A percentile compares a stretch with the other conserved stretches of the same genome.
These are phyloP conservation scores for Hemithea aestivaria DNA, from an alignment of 2,888 invertebrate species.

Conservation along the genomic window DNA sequence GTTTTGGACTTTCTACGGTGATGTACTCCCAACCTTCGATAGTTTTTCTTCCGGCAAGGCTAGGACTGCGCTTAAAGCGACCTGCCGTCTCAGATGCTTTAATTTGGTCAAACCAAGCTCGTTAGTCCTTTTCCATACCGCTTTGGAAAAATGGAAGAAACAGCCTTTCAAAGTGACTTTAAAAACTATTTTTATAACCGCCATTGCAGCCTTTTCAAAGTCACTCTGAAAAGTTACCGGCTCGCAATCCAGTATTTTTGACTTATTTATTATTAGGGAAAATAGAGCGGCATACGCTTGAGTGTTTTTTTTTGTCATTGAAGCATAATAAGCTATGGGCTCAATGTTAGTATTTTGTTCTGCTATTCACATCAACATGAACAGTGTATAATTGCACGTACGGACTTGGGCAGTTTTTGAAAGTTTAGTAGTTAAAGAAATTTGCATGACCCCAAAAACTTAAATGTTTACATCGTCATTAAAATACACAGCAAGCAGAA, in stretches of 20 bases:
- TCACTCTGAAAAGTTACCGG: conserved; percentile 10
- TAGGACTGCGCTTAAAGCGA: too few species aligned
- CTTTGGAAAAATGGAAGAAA: conserved; percentile 11
- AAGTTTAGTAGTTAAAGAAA: conserved; percentile 7
- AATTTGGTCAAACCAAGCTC: conserved; percentile 6
- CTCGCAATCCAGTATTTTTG: conserved; percentile 10
- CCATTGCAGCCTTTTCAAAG: conserved; percentile 11
- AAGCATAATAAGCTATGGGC: conserved; percentile 7
- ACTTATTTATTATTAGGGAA: conserved; percentile 5
- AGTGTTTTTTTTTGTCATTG: conserved; percentile 7
- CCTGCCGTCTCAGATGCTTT: not conserved
- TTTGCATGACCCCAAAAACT: not conserved
- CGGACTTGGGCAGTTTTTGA: conserved; percentile 10
- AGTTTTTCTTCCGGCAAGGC: too few species aligned
- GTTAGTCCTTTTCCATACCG: conserved; percentile 9
- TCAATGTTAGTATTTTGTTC: not conserved
- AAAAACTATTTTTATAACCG: conserved; percentile 6
- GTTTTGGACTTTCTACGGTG: too few species aligned
- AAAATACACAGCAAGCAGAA: conserved; percentile 10
- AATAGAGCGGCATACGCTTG: conserved; percentile 9
- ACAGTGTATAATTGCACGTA: conserved; percentile 10
- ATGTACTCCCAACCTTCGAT: too few species aligned
- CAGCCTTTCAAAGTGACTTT: conserved; percentile 7
- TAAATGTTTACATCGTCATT: conserved; percentile 5
- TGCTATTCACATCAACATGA: conserved; percentile 9